Base-by-base conservation (phyloP, 1,140 invertebrate genomes). In the Panulirus ornatus region DNA sequence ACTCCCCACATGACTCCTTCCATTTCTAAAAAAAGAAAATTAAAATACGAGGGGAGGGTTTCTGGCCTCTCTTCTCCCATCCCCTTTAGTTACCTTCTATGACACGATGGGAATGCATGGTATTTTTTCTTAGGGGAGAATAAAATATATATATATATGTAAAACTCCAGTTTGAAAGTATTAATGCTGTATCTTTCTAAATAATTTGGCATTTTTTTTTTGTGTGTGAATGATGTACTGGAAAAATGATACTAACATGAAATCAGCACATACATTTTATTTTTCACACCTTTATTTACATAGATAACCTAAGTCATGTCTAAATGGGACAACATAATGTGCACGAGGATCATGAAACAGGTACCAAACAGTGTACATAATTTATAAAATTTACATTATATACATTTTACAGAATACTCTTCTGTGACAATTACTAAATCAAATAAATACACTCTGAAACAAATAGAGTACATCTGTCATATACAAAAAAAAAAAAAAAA, bases 281-380 rank as follows among this genome's bases (percentile, higher is more conserved):
- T 89, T 88, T 83, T 89, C 88, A 89, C 88, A 89, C 88, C 88
- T 83, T 71, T 89, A 89, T 89, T 76, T 89, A 88, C 86, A 89
- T 58, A 36, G 88, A 83, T 89, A 89, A 73, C 79, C 88, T 89
- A 88, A 71, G 30, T 88, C 85, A 89, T 89, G 79, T 89, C 81
- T 82, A 81, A 89, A 75, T 38, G 79, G 66, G 81, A 89, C 88
- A 89, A 89, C 78, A 83, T 51, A 82, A 83, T 83, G 88, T 88
- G 88, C 81, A 73, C 47, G 70, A 83, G 78, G 70, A 89, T 89
- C 79, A 89, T 89, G 88, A 89, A 89, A 89, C 88, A 89, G 88
- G 88, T 89, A 89, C 88, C 88, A 89, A 83, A 89, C 70, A 89
- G 81, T 83, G 79, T 89, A 83, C 88, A 89, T 89, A 89, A 89